These are phyloP conservation scores for Rissa tridactyla DNA, from an alignment of 2,113 vertebrate species.

Conservation along the genomic window DNA sequence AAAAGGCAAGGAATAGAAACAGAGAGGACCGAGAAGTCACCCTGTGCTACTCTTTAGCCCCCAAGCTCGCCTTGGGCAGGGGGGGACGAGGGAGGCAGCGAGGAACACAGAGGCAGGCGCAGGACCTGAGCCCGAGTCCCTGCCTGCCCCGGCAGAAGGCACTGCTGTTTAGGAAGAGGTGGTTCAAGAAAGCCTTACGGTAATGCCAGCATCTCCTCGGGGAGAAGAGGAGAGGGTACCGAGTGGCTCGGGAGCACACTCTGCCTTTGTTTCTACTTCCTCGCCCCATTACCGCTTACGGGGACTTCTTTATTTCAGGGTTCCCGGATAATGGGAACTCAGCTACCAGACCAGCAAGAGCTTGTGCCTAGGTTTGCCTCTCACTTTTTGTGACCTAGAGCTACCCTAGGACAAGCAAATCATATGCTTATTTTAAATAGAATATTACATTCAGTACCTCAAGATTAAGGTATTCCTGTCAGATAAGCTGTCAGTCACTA, in stretches of 20 bases:
- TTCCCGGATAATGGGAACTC: neutral
- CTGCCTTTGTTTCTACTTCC: neutral
- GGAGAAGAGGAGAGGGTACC: neutral
- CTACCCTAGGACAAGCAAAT: slow-evolving; percentile 67
- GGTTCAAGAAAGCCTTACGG: neutral
- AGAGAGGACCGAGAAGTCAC: neutral
- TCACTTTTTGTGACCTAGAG: slow-evolving; percentile 55
- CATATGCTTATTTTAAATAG: slow-evolving; percentile 77
- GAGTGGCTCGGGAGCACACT: neutral
- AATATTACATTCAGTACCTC: slow-evolving; percentile 76
- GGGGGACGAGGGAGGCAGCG: neutral
- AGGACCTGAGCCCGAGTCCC: neutral
- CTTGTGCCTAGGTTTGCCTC: neutral
- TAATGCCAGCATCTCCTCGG: neutral
- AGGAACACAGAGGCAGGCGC: neutral
- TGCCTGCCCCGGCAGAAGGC: neutral
- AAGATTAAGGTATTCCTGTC: slow-evolving; percentile 83
- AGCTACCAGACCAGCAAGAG: neutral
- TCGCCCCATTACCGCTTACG: neutral
- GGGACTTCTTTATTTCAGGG: neutral
- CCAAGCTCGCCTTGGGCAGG: neutral
- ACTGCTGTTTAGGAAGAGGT: neutral
- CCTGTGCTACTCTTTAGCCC: neutral
- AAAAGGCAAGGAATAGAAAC: neutral
- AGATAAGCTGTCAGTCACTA: slow-evolving; percentile 78